phyloP scores from a whole-genome alignment of 2,797 vertebrate genomes.

The Eulemur albifrons region DNA sequence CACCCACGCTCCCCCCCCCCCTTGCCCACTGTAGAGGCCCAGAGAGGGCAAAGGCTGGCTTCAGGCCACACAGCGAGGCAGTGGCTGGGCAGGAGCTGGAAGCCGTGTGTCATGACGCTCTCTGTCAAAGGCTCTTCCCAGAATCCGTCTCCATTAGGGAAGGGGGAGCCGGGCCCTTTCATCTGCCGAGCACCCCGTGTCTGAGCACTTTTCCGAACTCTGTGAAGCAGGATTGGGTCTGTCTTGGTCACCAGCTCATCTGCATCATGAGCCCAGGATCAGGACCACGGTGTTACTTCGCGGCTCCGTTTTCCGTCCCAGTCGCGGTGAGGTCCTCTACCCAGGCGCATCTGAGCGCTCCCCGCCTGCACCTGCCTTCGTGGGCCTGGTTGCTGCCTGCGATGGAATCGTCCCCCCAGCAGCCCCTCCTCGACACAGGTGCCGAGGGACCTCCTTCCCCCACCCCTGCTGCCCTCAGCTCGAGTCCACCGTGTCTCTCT shows the following conservation, averaged over 20 bases:
- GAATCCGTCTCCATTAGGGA: not conserved
- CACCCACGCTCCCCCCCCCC: not conserved
- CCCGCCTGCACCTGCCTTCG: rapidly evolving
- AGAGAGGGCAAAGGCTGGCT: not conserved
- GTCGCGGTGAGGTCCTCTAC: not conserved
- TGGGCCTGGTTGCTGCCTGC: rapidly evolving
- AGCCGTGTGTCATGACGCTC: rapidly evolving
- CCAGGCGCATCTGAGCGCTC: not conserved
- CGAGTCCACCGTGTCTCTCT: not conserved
- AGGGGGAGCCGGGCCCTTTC: not conserved
- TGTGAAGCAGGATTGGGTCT: not conserved
- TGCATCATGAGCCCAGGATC: not conserved
- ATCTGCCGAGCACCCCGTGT: not conserved
- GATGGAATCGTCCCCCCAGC: rapidly evolving
- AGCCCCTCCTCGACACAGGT: rapidly evolving
- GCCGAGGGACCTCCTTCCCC: not conserved
- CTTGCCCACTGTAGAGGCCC: not conserved
- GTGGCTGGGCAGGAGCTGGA: not conserved
- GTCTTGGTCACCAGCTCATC: not conserved
- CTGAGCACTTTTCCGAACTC: not conserved
- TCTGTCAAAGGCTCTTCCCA: not conserved
- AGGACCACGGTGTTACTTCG: rapidly evolving
- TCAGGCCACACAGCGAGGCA: not conserved
- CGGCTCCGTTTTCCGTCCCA: rapidly evolving
- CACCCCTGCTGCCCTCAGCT: not conserved